Conservation (phyloP, 1,140 invertebrate species). For the Drosophila virilis region DNA sequence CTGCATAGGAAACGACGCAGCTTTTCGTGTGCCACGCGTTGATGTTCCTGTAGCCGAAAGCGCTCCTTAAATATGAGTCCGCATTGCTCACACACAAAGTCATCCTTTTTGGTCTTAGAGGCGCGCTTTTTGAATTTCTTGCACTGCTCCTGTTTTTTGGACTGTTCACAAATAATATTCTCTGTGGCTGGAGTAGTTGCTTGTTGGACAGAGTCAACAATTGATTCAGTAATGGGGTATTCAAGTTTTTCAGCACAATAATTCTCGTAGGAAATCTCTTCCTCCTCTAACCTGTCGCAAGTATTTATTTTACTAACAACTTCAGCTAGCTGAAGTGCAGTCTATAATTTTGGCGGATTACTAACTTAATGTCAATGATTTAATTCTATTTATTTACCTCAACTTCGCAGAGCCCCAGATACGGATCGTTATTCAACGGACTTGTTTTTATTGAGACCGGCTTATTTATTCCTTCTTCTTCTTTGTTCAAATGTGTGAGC, state of each 20-base stretch:
- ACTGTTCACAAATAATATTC: neutral
- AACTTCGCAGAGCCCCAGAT: neutral
- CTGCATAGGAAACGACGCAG: conserved; percentile 9
- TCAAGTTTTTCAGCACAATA: neutral
- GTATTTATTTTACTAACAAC: neutral
- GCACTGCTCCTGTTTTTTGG: neutral
- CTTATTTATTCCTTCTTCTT: neutral
- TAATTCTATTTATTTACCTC: neutral
- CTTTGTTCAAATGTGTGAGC: neutral
- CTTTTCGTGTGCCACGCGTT: neutral
- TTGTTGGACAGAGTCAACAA: neutral
- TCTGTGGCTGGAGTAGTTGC: neutral
- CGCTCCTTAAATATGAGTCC: neutral
- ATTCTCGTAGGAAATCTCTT: neutral
- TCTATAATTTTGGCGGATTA: neutral
- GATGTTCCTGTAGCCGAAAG: neutral
- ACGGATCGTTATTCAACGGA: neutral
- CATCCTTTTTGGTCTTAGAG: neutral
- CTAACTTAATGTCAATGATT: neutral
- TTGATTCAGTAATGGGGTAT: neutral
- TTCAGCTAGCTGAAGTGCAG: neutral
- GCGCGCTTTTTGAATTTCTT: neutral
- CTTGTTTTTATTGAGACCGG: neutral
- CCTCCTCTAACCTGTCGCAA: neutral
- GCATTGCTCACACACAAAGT: conserved; percentile 7